Evolutionary conservation across 2,888 invertebrate genomes (phyloP), one percentile per base, ranked within the genome.

Genomic region (Agrochola lychnidis): DNA sequence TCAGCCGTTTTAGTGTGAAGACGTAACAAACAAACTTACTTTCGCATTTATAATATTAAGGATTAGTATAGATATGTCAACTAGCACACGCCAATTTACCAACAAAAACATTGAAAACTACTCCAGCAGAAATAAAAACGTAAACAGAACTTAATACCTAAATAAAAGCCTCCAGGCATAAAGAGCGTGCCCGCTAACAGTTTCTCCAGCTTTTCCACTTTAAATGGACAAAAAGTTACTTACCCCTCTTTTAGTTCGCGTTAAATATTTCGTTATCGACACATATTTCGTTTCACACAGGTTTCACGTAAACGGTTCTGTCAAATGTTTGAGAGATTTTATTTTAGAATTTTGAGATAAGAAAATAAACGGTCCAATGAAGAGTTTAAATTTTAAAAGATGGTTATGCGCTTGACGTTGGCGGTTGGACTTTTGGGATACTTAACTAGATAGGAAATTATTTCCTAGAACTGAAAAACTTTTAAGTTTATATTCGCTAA

Each of bases 301-400:
- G 10, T 76, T 76, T 67, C 25, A 67, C 56, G 67, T 70, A 80
- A 80, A 68, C 70, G 82, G 12, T 77, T 77, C 61, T 82, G 80
- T 80, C 82, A 45, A 63, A 68, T 22, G 12, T 70, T 1, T 25
- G 61, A 30, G 22, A 40, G 67, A 63, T 67, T 68, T 76, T 57
- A 67, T 51, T 76, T 70, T 45, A 57, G n/a, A 76, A 76, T 45
- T 76, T 66, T 14, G 7, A 40, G 62, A 80, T 70, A 62, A 62
- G 66, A 64, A 59, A 62, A 81, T 53, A n/a, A 30, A 56, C 12
- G 16, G 62, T 61, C 4, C 4, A 0, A n/a, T 75, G 42, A 62
- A 22, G 22, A 76, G 14, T 30, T 30, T 30, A 30, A 30, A 30
- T 30, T 53, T 61, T 73, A 5, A 22, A n/a, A 30, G 30, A 56